Evolutionary conservation across 2,113 vertebrate genomes (phyloP), one percentile per base, ranked within the genome.

Genomic region (Eurypyga helias): DNA sequence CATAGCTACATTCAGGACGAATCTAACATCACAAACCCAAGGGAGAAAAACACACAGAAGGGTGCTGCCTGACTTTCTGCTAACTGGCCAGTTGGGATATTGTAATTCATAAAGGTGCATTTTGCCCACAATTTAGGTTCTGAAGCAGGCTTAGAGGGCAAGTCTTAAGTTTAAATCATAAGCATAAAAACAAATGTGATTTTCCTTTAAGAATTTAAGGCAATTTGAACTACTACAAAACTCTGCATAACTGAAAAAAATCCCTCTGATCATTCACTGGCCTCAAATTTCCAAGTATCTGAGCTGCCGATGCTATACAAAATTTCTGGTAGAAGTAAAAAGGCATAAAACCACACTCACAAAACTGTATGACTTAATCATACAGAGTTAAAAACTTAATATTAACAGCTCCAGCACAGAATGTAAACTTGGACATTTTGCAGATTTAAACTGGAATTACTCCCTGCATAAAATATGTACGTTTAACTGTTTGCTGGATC

Each of bases 381-480:
- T 2, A 51, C 8, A 20, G 54, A 92, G 55, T 80, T 81, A 28
- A 87, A 90, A 84, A 25, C 10, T 87, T 48, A 92, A 60, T 67
- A 72, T 49, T 85, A n/a, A 94, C 9, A 73, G 70, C 69, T 73
- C 13, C 24, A 60, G 38, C 80, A 83, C 92, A 83, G 72, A 96
- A 95, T 28, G 25, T 66, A 93, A 96, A 92, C 69, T 89, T 82
- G 16, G 36, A 72, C 36, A 69, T 91, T 95, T 61, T 79, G 91
- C 90, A 58, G 62, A 97, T 69, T 96, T 76, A 87, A 96, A 51
- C 71, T 79, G 89, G 66, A 95, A 79, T 57, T 80, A 48, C 51
- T 88, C 80, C 26, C 82, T 73, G 46, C 38, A 33, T 51, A 46
- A 93, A 71, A 52, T 18, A 38, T 7, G 6, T 34, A 71, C 4